Evolutionary conservation across 2,113 vertebrate species (phyloP), one percentile per base, ranked within the genome.

Genomic region (Sapayoa aenigma): DNA sequence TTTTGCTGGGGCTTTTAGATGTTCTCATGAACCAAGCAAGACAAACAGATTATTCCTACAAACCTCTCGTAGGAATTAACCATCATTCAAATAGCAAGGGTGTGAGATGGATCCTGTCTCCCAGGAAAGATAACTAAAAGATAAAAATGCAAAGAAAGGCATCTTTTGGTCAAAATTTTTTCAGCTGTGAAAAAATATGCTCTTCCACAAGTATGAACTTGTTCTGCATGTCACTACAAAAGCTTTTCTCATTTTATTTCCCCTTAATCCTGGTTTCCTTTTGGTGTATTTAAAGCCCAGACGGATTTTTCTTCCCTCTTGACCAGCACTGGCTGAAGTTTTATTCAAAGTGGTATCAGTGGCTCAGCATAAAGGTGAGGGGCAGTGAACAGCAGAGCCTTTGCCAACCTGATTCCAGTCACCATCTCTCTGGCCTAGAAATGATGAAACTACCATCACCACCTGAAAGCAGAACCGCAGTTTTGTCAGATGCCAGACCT

Each of bases 401-500:
- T 90, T 90, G 79, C 79, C 2, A 2, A 95, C 2, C 0, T 2
- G 5, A 52, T 81, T 87, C 75, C 55, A 53, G 81, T 63, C 85
- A 21, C 66, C 9, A 12, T 37, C 63, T 68, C 53, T 72, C 84
- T 42, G 47, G 44, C 71, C 83, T 94, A 90, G 47, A 79, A 94
- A 95, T 92, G 95, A 98, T 85, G 95, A 97, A 98, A 93, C 44
- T 76, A 72, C 92, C 95, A 86, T 83, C 50, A 33, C 67, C 68
- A 87, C 94, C 80, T 28, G 49, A 96, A 95, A 96, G 84, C 55
- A 75, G 67, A 94, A 58, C 87, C 77, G 92, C 94, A 94, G 97
- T 98, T 98, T 95, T 94, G 91, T 89, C 94, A 62, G 95, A 97
- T 95, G 97, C 98, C 96, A 97, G 96, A 97, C 94, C 83, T 95